Percentiles rank a stretch among this genome's conserved stretches.
These are phyloP conservation scores for Nomada ruficornis DNA, from an alignment of 2,888 invertebrate species.

Conservation along the genomic window DNA sequence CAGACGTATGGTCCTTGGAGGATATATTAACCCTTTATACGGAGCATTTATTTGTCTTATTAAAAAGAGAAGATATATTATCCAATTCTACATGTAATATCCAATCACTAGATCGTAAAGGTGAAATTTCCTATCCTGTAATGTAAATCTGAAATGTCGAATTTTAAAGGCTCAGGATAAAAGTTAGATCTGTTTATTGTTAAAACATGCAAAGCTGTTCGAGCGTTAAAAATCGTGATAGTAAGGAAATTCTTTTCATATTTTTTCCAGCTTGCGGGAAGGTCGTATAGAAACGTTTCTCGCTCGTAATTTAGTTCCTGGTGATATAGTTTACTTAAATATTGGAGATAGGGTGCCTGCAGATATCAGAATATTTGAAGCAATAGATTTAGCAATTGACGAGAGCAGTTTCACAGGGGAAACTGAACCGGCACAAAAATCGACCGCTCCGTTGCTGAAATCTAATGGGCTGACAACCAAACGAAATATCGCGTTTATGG, in stretches of 20 bases:
- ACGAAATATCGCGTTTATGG: slow-evolving; percentile 98
- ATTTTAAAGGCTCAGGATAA: slow-evolving; percentile 13
- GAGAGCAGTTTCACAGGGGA: slow-evolving; percentile 99
- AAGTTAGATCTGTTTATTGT: slow-evolving; percentile 15
- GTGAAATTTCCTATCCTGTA: slow-evolving; percentile 58
- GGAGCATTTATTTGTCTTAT: slow-evolving; percentile 59
- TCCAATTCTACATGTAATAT: slow-evolving; percentile 30
- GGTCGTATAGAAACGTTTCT: slow-evolving; percentile 95
- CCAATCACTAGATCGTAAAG: slow-evolving; percentile 52
- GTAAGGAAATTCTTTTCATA: slow-evolving; percentile 45
- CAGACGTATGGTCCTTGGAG: slow-evolving; percentile 59
- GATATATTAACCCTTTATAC: slow-evolving; percentile 56
- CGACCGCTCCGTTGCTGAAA: slow-evolving; percentile 88
- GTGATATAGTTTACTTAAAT: slow-evolving; percentile 96
- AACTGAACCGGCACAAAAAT: slow-evolving; percentile 95
- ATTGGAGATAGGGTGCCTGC: slow-evolving; percentile 99
- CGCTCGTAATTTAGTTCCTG: slow-evolving; percentile 98
- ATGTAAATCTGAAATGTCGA: slow-evolving; percentile 13
- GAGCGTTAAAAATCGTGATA: neutral
- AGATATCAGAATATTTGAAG: slow-evolving; percentile 96
- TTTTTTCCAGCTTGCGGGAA: slow-evolving; percentile 90
- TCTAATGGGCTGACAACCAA: slow-evolving; percentile 88
- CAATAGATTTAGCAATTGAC: slow-evolving; percentile 96
- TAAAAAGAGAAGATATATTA: slow-evolving; percentile 62
- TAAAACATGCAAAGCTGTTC: neutral